Evolutionary conservation across 2,113 vertebrate species (phyloP).

Genomic region (Triplophysa siluroides): DNA sequence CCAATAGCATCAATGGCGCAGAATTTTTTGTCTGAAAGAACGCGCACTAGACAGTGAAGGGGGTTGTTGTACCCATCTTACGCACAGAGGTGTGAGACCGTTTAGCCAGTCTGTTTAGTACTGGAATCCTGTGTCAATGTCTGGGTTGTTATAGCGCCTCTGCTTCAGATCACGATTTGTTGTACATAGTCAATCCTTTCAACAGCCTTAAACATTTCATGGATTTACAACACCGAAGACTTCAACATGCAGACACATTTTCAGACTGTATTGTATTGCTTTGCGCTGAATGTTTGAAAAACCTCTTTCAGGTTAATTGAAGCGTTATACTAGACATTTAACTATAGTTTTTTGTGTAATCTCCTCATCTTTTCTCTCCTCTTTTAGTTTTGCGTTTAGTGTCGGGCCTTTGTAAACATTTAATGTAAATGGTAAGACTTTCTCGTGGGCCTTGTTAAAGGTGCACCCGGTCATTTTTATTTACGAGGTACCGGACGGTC

Average conservation of each 20-base stretch:
- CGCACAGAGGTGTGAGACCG: neutral
- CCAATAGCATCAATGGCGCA: neutral
- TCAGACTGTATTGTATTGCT: constrained; percentile 10
- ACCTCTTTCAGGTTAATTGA: neutral
- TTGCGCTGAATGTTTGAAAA: neutral
- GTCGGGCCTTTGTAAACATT: neutral
- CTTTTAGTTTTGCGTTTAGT: neutral
- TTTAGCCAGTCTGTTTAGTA: neutral
- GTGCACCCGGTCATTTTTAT: no score
- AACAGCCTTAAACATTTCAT: neutral
- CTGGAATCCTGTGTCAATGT: constrained; percentile 4
- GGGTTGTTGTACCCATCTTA: neutral
- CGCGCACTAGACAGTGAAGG: neutral
- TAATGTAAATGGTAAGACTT: neutral
- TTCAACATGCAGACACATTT: constrained; percentile 17
- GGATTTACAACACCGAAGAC: neutral
- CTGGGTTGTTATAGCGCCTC: constrained; percentile 6
- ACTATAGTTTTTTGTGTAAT: constrained; percentile 16
- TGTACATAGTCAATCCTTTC: constrained; percentile 18
- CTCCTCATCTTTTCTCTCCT: neutral
- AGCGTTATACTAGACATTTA: constrained; percentile 2
- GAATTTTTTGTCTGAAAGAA: neutral
- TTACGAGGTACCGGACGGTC: no score
- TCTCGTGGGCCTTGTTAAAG: neutral
- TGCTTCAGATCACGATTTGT: neutral